phyloP scores from a whole-genome alignment of 2,888 invertebrate species.

The Metallyticus violacea region DNA sequence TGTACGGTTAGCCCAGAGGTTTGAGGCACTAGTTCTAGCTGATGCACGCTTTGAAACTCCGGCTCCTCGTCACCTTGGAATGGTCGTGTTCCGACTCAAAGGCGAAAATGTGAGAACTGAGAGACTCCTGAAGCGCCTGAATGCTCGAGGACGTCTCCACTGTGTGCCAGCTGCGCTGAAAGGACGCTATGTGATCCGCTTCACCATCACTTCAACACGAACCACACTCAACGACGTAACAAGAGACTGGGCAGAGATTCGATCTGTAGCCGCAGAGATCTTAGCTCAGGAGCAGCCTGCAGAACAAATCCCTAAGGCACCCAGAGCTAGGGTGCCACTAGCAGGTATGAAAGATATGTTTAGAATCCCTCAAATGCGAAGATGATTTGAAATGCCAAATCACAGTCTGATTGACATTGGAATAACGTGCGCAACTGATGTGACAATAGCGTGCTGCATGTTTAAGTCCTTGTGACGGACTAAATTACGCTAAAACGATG shows the following conservation, averaged over 20 bases:
- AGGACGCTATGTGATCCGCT: slow-evolving; percentile 56
- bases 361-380: too few relatives aligned
- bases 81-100: slow-evolving; percentile 87
- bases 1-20: slow-evolving; percentile 83
- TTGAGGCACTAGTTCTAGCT: slow-evolving; percentile 79
- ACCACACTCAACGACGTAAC: slow-evolving; percentile 54
- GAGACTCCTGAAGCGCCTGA: slow-evolving; percentile 79
- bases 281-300: slow-evolving; percentile 60
- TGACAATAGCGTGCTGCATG: too few relatives aligned
- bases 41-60: slow-evolving; percentile 84
- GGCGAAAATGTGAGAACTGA: slow-evolving; percentile 89
- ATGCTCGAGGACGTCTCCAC: slow-evolving; percentile 83
- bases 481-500: too few relatives aligned
- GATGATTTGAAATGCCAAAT: too few relatives aligned
- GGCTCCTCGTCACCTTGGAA: slow-evolving; percentile 77
- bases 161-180: slow-evolving; percentile 94
- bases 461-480: too few relatives aligned
- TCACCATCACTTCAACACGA: slow-evolving; percentile 88
- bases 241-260: slow-evolving; percentile 86
- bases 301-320: slow-evolving; percentile 51
- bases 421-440: too few relatives aligned
- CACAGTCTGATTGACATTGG: too few relatives aligned
- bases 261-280: slow-evolving; percentile 67
- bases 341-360: slow-evolving; percentile 57
- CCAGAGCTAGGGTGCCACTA: slow-evolving; percentile 65